Evolutionary conservation across 2,113 vertebrate species (phyloP), one percentile per base, ranked within the genome.

Genomic region (Cichladusa arquata): DNA sequence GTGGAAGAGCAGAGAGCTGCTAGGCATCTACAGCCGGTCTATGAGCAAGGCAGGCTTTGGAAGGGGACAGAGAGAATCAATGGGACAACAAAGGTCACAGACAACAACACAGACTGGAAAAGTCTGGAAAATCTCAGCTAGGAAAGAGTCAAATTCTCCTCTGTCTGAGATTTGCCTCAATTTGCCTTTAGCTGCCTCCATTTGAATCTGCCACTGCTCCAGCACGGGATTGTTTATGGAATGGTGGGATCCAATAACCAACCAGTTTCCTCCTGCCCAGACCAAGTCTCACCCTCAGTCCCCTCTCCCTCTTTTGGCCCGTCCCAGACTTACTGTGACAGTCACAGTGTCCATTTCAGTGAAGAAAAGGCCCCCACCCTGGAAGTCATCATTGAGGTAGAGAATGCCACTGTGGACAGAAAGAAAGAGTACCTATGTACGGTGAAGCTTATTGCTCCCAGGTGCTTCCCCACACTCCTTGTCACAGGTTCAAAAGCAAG

Each of bases 341-440:
- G 98, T 99, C 94, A 98, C 98, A 53, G 98, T 97, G 14, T 99
- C 98, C 90, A 97, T 98, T 91, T 98, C 98, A 12, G 99, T 99
- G 97, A 99, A 99, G 97, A 99, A 99, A 80, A 99, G 96, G 54
- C 99, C 98, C 22, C 99, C 99, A 1, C 99, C 99, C 57, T 98
- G 98, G 97, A 99, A 99, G 95, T 99, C 98, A 56, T 99, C 98
- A 25, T 99, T 99, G 97, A 99, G 97, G 96, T 99, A 99, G 70
- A 99, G 98, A 95, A 99, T 90, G 44, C 98, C 99, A 96, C 99
- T 99, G 97, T 8, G 29, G 76, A 97, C 14, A 67, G 38, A 85
- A 81, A 33, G 60, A 62, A 65, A 93, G 38, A 60, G 22, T 9
- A 72, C 24, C 5, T 44, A 64, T 5, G 11, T 15, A 3, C 0